Percentiles rank a stretch among this genome's conserved stretches.
Conservation (phyloP, 1,140 invertebrate species). For the Pseudoatta argentina region DNA sequence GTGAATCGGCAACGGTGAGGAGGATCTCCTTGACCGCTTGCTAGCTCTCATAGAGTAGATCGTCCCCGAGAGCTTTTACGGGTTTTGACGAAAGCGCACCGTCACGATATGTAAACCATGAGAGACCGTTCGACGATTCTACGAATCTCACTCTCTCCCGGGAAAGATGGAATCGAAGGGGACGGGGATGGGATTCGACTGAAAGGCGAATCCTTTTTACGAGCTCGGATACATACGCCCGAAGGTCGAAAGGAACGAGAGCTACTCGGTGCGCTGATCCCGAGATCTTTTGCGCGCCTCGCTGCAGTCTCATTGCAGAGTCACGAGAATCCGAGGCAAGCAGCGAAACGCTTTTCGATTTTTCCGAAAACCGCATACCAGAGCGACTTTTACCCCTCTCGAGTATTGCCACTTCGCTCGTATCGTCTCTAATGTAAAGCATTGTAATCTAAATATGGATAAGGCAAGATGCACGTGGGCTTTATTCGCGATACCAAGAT, state of each 20-base stretch:
- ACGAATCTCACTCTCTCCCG: slow-evolving; percentile 63
- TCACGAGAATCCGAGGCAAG: slow-evolving; percentile 72
- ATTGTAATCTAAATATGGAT: slow-evolving; percentile 62
- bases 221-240: slow-evolving; percentile 52
- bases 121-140: slow-evolving; percentile 78
- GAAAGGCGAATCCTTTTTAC: slow-evolving; percentile 80
- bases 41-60: slow-evolving; percentile 73
- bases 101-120: slow-evolving; percentile 84
- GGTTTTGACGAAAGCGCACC: slow-evolving; percentile 76
- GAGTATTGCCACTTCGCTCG: slow-evolving; percentile 18
- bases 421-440: slow-evolving; percentile 46
- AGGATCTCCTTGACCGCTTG: slow-evolving; percentile 79
- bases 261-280: background rate
- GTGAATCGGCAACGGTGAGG: slow-evolving; percentile 74
- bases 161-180: slow-evolving; percentile 34
- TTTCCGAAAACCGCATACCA: slow-evolving; percentile 47
- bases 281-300: slow-evolving; percentile 38
- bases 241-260: slow-evolving; percentile 41
- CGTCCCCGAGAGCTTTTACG: slow-evolving; percentile 79
- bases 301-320: slow-evolving; percentile 64
- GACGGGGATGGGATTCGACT: slow-evolving; percentile 58
- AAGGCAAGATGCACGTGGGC: slow-evolving; percentile 12
- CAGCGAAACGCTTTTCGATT: slow-evolving; percentile 66
- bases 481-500: slow-evolving; percentile 21
- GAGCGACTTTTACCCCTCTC: slow-evolving; percentile 16